phyloP scores from a whole-genome alignment of 2,797 vertebrate genomes.

The Dipus sagitta region DNA sequence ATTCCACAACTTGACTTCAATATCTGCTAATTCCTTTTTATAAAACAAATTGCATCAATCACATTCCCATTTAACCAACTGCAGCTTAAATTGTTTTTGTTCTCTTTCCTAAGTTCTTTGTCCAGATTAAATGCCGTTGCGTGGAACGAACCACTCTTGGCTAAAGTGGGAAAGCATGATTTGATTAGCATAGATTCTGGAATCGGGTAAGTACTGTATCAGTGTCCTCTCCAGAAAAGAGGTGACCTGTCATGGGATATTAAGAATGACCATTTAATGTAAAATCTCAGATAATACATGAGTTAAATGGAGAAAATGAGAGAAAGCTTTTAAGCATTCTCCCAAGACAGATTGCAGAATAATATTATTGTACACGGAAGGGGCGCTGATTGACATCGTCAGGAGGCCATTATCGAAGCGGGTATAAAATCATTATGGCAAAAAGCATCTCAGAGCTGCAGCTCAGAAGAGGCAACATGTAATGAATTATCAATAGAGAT shows the following conservation, averaged over 20 bases:
- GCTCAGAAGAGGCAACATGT: conserved; percentile 85
- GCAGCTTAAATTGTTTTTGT: conserved; percentile 89
- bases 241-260: conserved; percentile 90
- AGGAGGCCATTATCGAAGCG: conserved; percentile 88
- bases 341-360: conserved; percentile 89
- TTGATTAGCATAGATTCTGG: conserved; percentile 90
- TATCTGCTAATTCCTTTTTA: conserved; percentile 88
- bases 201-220: conserved; percentile 88
- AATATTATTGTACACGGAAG: conserved; percentile 88
- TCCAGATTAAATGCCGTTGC: conserved; percentile 91
- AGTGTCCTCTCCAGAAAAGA: conserved; percentile 89
- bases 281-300: conserved; percentile 92
- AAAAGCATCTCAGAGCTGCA: conserved; percentile 87
- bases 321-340: conserved; percentile 92
- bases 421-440: conserved; percentile 89
- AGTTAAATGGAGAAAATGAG: conserved; percentile 92
- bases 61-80: conserved; percentile 85
- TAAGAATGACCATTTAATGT: conserved; percentile 92
- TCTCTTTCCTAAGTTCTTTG: conserved; percentile 87
- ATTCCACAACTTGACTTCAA: conserved; percentile 85
- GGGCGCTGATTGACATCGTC: conserved; percentile 85
- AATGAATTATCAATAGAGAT: conserved; percentile 91
- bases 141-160: conserved; percentile 84
- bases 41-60: conserved; percentile 89
- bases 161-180: conserved; percentile 84